phyloP scores from a whole-genome alignment of 2,113 vertebrate genomes.

The Eudyptes chrysolophus region DNA sequence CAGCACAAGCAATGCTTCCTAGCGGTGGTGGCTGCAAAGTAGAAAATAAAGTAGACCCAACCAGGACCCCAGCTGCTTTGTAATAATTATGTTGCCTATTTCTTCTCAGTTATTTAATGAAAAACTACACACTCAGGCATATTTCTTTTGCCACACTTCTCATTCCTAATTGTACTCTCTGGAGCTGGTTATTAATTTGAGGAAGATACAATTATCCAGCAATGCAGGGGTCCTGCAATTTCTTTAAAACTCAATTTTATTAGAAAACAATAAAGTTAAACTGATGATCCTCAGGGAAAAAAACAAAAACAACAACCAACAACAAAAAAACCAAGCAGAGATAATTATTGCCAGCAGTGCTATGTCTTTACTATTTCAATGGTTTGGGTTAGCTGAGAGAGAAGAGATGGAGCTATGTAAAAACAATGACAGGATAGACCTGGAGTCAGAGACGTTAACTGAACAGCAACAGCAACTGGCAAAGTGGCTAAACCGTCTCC shows the following conservation, averaged over 20 bases:
- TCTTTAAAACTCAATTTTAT: slow-evolving; percentile 34
- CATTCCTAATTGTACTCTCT: slow-evolving; percentile 25
- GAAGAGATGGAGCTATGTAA: background rate
- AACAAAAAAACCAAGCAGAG: background rate
- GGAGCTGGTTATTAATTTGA: slow-evolving; percentile 35
- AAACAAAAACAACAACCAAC: no score
- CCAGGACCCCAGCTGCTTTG: background rate
- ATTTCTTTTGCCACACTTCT: background rate
- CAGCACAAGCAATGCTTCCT: background rate
- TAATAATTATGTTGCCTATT: slow-evolving; percentile 4
- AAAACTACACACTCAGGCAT: background rate
- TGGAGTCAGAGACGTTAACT: background rate
- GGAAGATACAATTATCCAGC: background rate
- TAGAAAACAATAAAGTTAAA: slow-evolving; percentile 8
- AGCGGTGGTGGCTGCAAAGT: background rate
- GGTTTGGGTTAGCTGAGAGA: background rate
- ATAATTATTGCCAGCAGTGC: background rate
- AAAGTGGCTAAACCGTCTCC: background rate
- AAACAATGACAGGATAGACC: background rate
- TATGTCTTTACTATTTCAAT: background rate
- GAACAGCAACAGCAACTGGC: background rate
- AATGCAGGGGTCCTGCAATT: background rate
- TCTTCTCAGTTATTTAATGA: slow-evolving; percentile 30
- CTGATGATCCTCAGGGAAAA: background rate
- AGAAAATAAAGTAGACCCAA: background rate